A percentile compares a stretch with the other conserved stretches of the same genome.
Conservation (phyloP, 1,140 invertebrate species). For the Nasonia giraulti region DNA sequence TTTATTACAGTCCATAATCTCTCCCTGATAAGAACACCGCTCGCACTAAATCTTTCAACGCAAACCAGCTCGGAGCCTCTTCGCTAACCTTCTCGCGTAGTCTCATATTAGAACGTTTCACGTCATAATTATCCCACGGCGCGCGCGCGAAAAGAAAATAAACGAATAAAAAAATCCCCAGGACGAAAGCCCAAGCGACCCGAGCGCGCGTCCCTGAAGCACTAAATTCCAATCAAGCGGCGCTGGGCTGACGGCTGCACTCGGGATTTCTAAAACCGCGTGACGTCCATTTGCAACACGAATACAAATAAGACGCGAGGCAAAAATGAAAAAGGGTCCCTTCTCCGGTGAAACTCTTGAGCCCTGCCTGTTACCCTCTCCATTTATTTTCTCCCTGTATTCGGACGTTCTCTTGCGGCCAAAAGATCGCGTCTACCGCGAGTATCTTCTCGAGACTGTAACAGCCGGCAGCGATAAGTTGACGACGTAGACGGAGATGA, state of each 20-base stretch:
- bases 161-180: slow-evolving; percentile 1
- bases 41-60: not conserved
- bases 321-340: slow-evolving; percentile 36
- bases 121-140: slow-evolving; percentile 5
- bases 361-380: not conserved
- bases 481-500: slow-evolving; percentile 34
- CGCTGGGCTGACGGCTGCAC: slow-evolving; percentile 4
- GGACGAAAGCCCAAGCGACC: not conserved
- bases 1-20: not conserved
- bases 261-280: slow-evolving; percentile 22
- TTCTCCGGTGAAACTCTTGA: slow-evolving; percentile 13
- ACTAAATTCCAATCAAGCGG: slow-evolving; percentile 48
- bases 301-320: slow-evolving; percentile 42
- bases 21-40: not conserved
- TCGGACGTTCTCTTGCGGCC: not conserved
- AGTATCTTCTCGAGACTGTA: slow-evolving; percentile 25
- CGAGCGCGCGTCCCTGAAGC: slow-evolving; percentile 14
- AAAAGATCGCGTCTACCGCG: not conserved
- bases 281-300: not conserved
- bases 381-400: slow-evolving; percentile 37
- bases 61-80: not conserved
- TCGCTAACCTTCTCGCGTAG: not conserved
- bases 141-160: not conserved
- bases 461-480: slow-evolving; percentile 21
- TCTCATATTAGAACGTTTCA: slow-evolving; percentile 1